A percentile compares a stretch with the other conserved stretches of the same genome.
phyloP scores from a whole-genome alignment of 2,888 invertebrate genomes.

The Dastarcus helophoroides region DNA sequence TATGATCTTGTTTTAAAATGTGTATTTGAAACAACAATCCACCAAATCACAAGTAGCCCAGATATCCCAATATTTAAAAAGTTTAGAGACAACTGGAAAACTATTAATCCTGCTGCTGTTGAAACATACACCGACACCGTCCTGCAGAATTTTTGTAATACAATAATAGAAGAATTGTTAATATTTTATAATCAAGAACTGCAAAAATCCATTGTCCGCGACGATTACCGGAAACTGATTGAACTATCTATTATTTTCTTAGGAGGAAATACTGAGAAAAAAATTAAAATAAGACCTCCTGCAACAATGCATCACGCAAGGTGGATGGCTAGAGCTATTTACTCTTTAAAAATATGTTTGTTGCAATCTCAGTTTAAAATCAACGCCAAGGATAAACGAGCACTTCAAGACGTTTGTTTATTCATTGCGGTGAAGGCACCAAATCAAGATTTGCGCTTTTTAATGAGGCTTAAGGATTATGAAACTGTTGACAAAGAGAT shows the following conservation, averaged over 20 bases:
- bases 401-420: conserved; percentile 13
- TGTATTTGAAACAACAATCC: no score
- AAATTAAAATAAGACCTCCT: conserved; percentile 16
- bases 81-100: no score
- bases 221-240: no score
- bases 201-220: no score
- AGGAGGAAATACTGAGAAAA: conserved; percentile 12
- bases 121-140: no score
- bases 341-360: conserved; percentile 14
- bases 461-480: conserved; percentile 11
- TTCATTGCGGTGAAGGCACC: conserved; percentile 17
- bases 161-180: no score
- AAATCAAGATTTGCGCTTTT: conserved; percentile 14
- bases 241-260: conserved; percentile 10
- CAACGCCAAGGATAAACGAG: conserved; percentile 9
- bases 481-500: conserved; percentile 12
- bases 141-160: no score
- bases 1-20: no score
- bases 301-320: conserved; percentile 20
- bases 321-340: conserved; percentile 22
- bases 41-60: no score
- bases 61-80: no score
- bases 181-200: no score
- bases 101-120: no score
- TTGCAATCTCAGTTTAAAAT: conserved; percentile 7